Base-by-base conservation (phyloP, 2,797 vertebrate genomes). In the Vireo griseus region DNA sequence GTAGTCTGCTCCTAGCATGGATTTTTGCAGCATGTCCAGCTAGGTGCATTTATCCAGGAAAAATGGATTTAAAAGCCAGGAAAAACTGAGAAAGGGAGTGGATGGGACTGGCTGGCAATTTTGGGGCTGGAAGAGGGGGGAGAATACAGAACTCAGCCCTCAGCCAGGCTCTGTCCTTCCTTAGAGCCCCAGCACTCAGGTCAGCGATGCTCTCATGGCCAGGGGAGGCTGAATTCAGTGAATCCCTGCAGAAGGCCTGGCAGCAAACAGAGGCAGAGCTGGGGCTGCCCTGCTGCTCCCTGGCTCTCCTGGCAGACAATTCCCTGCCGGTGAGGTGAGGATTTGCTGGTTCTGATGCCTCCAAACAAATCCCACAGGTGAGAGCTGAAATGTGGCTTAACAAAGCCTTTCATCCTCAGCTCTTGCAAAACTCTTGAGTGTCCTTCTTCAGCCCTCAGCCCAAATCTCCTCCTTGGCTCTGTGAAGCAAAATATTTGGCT, bases 361-460 rank as follows among this genome's bases (percentile, higher is more conserved):
- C 47, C 84, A 69, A 33, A 77, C 59, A 74, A 65, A 80, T 59
- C 59, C 84, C 33, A 6, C 5, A 52, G 77, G 61, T 67, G 40
- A 47, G 66, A 91, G 58, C 92, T 57, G 84, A 80, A 75, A 68
- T 22, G 62, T 28, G 78, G 71, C 68, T 92, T 93, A 89, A 65
- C 84, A 77, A 72, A 94, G 65, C 84, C 72, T 94, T 81, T 90
- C 87, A 55, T 91, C 84, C 91, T 88, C 78, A 82, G 92, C 91
- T 93, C 92, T 47, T 59, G 50, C 7, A 5, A 45, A 84, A 63
- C 55, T 37, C 44, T 62, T 62, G 35, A 13, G 26, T 74, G 61
- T 78, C 61, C 26, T 91, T 81, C 55, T 57, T 86, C 86, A 33
- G 77, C 88, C 61, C 80, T 74, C 21, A 91, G 88, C 72, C 91